These are phyloP conservation scores for Sebastes aleutianus DNA, from an alignment of 2,797 vertebrate genomes.

Conservation along the genomic window DNA sequence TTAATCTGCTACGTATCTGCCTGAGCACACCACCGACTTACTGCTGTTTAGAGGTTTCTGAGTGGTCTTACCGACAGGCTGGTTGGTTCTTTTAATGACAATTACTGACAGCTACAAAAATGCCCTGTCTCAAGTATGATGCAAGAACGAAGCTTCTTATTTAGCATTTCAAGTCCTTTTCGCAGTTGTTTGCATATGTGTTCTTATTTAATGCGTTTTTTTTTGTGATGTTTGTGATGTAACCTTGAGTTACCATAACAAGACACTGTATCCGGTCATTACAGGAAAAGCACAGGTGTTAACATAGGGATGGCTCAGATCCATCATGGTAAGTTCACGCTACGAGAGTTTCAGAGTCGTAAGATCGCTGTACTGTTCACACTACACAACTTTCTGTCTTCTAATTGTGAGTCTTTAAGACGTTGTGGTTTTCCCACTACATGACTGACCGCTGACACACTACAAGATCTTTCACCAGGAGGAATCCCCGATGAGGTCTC, in stretches of 20 bases:
- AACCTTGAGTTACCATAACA: not conserved
- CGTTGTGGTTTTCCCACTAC: no score
- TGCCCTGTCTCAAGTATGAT: not conserved
- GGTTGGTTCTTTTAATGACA: not conserved
- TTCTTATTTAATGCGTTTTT: no score
- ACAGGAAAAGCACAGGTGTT: not conserved
- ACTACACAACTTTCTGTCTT: no score
- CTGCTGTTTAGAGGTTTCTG: not conserved
- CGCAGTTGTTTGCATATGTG: not conserved
- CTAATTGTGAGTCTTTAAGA: no score
- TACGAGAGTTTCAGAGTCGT: no score
- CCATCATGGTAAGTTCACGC: no score
- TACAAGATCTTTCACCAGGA: no score
- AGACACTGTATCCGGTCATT: not conserved
- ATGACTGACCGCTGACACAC: no score
- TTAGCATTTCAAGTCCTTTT: not conserved
- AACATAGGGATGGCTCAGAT: not conserved
- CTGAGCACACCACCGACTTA: not conserved
- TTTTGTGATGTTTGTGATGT: not conserved
- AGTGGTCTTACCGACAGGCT: not conserved
- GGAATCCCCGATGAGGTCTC: no score
- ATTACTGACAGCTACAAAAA: not conserved
- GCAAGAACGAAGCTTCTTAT: not conserved
- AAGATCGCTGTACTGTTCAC: no score
- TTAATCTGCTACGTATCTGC: conserved; percentile 18